Evolutionary conservation across 2,888 invertebrate genomes (phyloP), one percentile per base, ranked within the genome.

Genomic region (Tinea semifulvella): DNA sequence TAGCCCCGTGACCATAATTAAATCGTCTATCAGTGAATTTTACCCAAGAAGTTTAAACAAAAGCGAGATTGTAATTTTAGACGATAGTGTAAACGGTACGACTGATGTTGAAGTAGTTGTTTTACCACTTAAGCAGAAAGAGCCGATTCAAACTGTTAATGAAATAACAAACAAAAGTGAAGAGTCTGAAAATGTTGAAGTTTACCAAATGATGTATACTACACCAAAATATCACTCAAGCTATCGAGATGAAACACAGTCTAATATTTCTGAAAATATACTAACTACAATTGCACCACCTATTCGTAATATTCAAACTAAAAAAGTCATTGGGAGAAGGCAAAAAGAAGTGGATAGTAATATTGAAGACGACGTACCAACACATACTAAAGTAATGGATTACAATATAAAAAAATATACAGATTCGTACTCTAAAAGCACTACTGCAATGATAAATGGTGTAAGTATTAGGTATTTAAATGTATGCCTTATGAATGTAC

Each of bases 161-260:
- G 67, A 71, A 48, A 50, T 65, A 4, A 48, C 43, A 7, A 60
- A 58, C 45, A 61, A 53, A 45, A 56, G 54, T 1, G 62, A 65
- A 47, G 64, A 64, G 49, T 61, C 55, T 47, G 65, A 66, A 55
- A 61, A 58, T 31, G 61, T 38, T 18, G 38, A 38, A 18, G 19
- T 22, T 13, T 40, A 59, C 45, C 55, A 63, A 17, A 42, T 60
- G 3, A 47, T 61, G 10, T 61, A 58, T 27, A 62, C 66, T n/a
- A 71, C 65, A 43, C 60, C 63, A 47, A 77, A 68, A 52, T 79
- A 69, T 48, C 79, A 77, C 44, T 62, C 77, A 5, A 75, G 66
- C 52, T 77, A 65, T 44, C 75, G 72, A 52, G 63, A 71, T 31
- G 52, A 16, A 59, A 56, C 39, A 47, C 57, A 17, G 58, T 36